These are phyloP conservation scores for Eulemur coronatus DNA, from an alignment of 2,797 vertebrate genomes.

Conservation along the genomic window DNA sequence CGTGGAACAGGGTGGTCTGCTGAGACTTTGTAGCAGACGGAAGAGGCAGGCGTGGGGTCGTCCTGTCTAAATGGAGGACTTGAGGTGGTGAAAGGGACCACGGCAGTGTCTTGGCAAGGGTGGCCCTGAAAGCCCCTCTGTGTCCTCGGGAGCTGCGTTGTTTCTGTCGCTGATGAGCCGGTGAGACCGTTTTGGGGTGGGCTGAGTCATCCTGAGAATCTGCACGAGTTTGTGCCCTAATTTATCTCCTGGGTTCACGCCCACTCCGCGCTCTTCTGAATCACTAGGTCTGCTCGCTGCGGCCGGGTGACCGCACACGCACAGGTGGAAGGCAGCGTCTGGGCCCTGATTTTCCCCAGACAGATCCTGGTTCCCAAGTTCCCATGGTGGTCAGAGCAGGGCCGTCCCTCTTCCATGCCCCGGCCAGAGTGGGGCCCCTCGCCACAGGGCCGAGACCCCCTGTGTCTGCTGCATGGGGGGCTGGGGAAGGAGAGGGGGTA, in stretches of 20 bases:
- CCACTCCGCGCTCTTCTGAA: background rate
- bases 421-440: background rate
- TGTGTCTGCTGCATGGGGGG: rapidly evolving
- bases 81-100: constrained; percentile 51
- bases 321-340: background rate
- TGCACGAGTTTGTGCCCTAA: background rate
- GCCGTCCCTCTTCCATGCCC: too few relatives aligned
- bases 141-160: constrained; percentile 42
- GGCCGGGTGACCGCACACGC: rapidly evolving
- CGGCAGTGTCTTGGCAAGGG: background rate
- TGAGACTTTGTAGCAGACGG: constrained; percentile 58
- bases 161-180: constrained; percentile 15
- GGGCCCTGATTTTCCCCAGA: background rate
- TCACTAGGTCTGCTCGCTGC: rapidly evolving
- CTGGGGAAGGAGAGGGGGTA: rapidly evolving
- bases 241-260: background rate
- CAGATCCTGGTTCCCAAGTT: background rate
- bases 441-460: rapidly evolving
- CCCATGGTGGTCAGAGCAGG: background rate
- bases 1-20: constrained; percentile 51
- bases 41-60: constrained; percentile 39
- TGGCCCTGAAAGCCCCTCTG: constrained; percentile 57
- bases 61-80: constrained; percentile 54
- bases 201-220: constrained; percentile 20
- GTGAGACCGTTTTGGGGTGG: constrained; percentile 21